Evolutionary conservation across 2,113 vertebrate species (phyloP), one percentile per base, ranked within the genome.

Genomic region (Charina bottae): DNA sequence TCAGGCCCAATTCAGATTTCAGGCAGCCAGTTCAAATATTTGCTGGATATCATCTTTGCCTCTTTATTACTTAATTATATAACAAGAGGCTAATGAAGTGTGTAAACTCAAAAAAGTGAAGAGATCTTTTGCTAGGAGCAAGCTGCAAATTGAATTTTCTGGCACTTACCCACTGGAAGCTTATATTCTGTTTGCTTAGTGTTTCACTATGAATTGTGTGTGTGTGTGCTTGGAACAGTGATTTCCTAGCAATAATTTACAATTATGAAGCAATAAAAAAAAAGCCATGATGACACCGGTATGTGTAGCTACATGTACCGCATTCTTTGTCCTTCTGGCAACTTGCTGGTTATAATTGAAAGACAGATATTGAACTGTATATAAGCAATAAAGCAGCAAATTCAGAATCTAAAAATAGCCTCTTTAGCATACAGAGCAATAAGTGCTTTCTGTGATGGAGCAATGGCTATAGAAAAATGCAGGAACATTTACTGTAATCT

Each of bases 251-350:
- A 98, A 97, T 98, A 97, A 55, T 93, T 87, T 94, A 1, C 91
- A 85, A 94, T 21, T 89, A 94, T 90, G 60, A 96, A 97, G 97
- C 97, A 97, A 97, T 97, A 98, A 97, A 12, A 93, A 92, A 72
- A 87, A 97, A 97, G 93, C 96, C 95, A 93, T 96, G 94, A 21
- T 94, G 68, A 64, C 93, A 64, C 11, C 89, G 0, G 86, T 94
- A 21, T 91, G 1, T 86, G 26, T 93, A 89, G 8, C 64, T 56
- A 93, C 4, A 55, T 93, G 55, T 87, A 58, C 23, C 83, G 60
- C 24, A 83, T 17, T 49, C 91, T 17, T 92, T 92, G 92, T 19
- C 1, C 6, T 53, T 91, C 54, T 62, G 49, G 26, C 33, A 12
- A 4, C 83, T 89, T 60, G 6, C 89, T 64, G 54, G 23, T 91